Conservation (phyloP, 2,113 vertebrate genomes). For the Gallinago media region DNA sequence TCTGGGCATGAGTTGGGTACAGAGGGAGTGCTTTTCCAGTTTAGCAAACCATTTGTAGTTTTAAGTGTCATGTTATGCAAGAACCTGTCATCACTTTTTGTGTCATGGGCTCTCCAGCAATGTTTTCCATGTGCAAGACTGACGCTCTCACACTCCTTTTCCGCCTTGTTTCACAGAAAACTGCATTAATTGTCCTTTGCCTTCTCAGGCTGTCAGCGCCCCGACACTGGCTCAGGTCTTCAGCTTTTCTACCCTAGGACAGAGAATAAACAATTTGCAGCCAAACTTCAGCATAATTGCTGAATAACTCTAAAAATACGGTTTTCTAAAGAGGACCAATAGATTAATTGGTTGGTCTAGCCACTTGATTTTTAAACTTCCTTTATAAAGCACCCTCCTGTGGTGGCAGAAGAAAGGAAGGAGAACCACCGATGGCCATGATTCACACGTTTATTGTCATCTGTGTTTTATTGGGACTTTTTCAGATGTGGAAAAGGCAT, state of each 20-base stretch:
- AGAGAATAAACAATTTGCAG: not conserved
- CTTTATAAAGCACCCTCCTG: not conserved
- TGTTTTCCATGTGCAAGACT: constrained; percentile 51
- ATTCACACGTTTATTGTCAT: not conserved
- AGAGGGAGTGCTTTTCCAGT: constrained; percentile 23
- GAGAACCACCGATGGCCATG: not conserved
- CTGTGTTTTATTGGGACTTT: not conserved
- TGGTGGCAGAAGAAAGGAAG: not conserved
- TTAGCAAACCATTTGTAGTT: constrained; percentile 37
- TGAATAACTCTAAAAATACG: not conserved
- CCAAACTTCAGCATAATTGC: not conserved
- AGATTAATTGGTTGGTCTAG: not conserved
- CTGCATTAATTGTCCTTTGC: not conserved
- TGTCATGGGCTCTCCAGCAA: constrained; percentile 28
- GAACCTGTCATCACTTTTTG: constrained; percentile 55
- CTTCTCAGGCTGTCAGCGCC: not conserved
- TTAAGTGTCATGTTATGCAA: constrained; percentile 41
- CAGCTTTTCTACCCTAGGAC: not conserved
- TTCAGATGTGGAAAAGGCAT: fast-evolving
- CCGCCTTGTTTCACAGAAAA: constrained; percentile 27
- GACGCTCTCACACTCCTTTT: constrained; percentile 5
- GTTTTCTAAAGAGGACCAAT: not conserved
- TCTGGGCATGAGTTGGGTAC: not conserved
- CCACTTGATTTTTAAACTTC: not conserved
- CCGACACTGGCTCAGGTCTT: not conserved